A percentile compares a stretch with the other conserved stretches of the same genome.
These are phyloP conservation scores for Drosophila sechellia DNA, from an alignment of 1,140 invertebrate species.

Conservation along the genomic window DNA sequence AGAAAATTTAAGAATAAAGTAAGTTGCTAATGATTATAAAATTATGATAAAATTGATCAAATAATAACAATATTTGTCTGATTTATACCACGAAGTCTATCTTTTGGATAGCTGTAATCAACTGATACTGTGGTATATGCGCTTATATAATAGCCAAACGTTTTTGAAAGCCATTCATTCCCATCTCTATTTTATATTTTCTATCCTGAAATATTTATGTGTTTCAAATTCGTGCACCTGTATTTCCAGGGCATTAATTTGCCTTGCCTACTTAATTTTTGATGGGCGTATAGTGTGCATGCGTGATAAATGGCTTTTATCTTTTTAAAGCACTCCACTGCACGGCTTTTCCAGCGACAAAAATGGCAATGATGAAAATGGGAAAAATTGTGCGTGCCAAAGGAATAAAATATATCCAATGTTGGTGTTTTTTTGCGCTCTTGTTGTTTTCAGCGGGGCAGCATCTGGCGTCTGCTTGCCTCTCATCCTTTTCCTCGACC, in stretches of 20 bases:
- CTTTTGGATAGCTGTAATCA: no score
- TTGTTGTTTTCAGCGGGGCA: constrained; percentile 14
- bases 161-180: no score
- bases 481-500: constrained; percentile 23
- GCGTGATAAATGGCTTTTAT: constrained; percentile 82
- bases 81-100: no score
- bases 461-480: constrained; percentile 57
- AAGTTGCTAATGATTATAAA: no score
- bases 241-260: not conserved
- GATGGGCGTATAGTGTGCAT: constrained; percentile 38
- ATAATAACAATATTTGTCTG: no score
- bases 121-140: no score
- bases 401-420: constrained; percentile 54
- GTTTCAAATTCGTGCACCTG: constrained; percentile 44
- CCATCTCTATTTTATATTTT: not conserved
- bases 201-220: not conserved
- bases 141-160: no score
- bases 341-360: constrained; percentile 58
- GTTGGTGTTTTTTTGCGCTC: constrained; percentile 42
- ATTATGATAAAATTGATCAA: no score
- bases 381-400: constrained; percentile 1
- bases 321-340: constrained; percentile 78
- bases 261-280: constrained; percentile 1
- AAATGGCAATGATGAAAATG: constrained; percentile 24
- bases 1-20: no score